Percentiles rank a stretch among this genome's conserved stretches.
Conservation (phyloP, 2,888 invertebrate species). For the Laothoe populi region DNA sequence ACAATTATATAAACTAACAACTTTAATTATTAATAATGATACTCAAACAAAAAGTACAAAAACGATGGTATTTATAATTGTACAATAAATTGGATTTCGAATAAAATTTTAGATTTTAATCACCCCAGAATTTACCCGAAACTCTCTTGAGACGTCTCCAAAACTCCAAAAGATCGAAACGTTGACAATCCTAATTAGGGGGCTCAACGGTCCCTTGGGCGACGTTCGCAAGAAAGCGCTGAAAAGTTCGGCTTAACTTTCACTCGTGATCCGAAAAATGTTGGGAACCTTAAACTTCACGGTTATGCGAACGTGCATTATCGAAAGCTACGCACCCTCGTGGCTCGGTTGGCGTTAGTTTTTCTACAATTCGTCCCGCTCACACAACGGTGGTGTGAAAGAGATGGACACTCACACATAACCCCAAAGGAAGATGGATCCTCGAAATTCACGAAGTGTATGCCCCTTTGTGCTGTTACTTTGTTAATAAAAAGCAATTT, state of each 20-base stretch:
- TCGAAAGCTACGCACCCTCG: constrained; percentile 36
- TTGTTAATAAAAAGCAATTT: constrained; percentile 28
- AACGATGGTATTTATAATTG: no score
- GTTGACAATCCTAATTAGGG: constrained; percentile 15
- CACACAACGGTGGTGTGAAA: constrained; percentile 1
- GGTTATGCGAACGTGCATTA: constrained; percentile 35
- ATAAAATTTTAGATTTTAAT: not conserved
- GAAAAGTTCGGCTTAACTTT: constrained; percentile 7
- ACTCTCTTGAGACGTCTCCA: constrained; percentile 2
- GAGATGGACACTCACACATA: constrained; percentile 6
- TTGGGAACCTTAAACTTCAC: constrained; percentile 40
- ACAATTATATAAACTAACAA: no score
- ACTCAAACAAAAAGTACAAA: no score
- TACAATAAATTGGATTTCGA: no score
- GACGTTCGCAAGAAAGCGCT: constrained; percentile 2
- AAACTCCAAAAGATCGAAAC: constrained; percentile 7
- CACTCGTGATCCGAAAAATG: constrained; percentile 6
- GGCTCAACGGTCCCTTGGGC: constrained; percentile 7
- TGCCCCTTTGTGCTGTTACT: constrained; percentile 18
- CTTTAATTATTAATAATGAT: no score
- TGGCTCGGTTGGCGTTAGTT: constrained; percentile 33
- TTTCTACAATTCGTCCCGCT: constrained; percentile 18
- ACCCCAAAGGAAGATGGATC: constrained; percentile 22
- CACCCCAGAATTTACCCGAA: not conserved
- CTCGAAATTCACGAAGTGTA: constrained; percentile 14